Percentiles rank a stretch among this genome's conserved stretches.
Evolutionary conservation across 2,113 vertebrate species (phyloP).

Genomic region (Butorides virescens): DNA sequence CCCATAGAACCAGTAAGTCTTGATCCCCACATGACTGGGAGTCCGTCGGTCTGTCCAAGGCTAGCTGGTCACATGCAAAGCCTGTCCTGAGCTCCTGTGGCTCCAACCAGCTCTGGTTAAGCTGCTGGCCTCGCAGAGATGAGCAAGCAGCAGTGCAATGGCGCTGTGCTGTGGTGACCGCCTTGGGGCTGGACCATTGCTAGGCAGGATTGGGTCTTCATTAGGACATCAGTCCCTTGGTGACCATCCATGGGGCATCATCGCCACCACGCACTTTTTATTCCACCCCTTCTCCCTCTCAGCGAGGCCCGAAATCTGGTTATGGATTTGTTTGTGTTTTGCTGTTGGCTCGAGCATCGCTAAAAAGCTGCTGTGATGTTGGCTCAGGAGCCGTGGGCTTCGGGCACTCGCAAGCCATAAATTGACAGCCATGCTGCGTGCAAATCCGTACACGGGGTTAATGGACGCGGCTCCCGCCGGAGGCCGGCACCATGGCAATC

Average conservation of each 20-base stretch:
- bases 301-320: background rate
- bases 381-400: background rate
- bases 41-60: background rate
- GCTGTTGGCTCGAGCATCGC: background rate
- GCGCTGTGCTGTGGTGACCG: background rate
- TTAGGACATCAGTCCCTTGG: background rate
- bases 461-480: rapidly evolving
- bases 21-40: no score
- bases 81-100: background rate
- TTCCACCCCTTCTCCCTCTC: background rate
- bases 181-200: background rate
- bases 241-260: background rate
- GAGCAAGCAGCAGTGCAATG: background rate
- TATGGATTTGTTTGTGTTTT: background rate
- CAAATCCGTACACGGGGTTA: background rate
- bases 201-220: background rate
- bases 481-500: background rate
- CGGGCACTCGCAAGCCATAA: rapidly evolving
- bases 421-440: background rate
- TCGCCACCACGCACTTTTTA: background rate
- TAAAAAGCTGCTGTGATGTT: background rate
- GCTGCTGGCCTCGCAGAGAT: background rate
- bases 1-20: background rate
- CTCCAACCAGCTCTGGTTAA: background rate
- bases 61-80: background rate